Evolutionary conservation across 92 coral and sea anemone genomes (phyloP).

Genomic region (Palythoa caribaeorum): DNA sequence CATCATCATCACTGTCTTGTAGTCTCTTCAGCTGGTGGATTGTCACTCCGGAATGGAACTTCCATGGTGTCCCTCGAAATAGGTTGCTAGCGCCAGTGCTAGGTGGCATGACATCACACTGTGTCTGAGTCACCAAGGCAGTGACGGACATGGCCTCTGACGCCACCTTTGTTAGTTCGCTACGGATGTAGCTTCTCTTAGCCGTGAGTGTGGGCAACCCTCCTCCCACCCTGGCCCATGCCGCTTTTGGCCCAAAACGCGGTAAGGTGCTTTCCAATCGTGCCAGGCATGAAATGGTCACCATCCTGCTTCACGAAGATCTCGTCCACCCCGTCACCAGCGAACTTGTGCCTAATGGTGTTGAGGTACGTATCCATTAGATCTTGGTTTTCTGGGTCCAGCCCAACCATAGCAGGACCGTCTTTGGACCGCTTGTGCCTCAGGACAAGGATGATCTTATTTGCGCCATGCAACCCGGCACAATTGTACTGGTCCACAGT

Average conservation of each 20-base stretch:
- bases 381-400: neutral
- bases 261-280: neutral
- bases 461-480: neutral
- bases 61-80: too few relatives aligned
- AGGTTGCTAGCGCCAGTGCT: too few relatives aligned
- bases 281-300: neutral
- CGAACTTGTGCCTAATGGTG: neutral
- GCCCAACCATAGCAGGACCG: neutral
- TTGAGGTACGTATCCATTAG: neutral
- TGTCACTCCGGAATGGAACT: too few relatives aligned
- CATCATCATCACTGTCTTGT: too few relatives aligned
- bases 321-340: neutral
- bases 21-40: too few relatives aligned
- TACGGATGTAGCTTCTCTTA: too few relatives aligned
- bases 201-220: neutral
- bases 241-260: neutral
- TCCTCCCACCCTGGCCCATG: neutral
- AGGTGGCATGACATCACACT: too few relatives aligned
- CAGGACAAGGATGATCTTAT: neutral
- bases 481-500: neutral
- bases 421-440: neutral
- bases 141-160: too few relatives aligned
- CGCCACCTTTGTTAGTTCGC: too few relatives aligned
- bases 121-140: too few relatives aligned
- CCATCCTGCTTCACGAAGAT: neutral